A percentile compares a stretch with the other conserved stretches of the same genome.
Conservation (phyloP, 2,888 invertebrate species). For the Pheosia gnoma region DNA sequence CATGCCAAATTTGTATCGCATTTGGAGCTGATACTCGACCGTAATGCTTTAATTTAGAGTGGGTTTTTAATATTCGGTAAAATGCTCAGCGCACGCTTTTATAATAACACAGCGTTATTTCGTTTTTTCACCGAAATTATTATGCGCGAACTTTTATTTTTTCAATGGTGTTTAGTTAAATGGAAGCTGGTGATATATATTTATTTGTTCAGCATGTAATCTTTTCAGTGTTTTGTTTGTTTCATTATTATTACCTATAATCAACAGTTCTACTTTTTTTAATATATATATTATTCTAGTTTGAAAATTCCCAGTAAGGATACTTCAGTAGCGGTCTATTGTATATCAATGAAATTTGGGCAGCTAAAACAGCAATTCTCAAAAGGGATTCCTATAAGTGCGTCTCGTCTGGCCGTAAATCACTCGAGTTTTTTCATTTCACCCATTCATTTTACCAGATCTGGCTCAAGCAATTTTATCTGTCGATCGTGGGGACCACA, state of each 20-base stretch:
- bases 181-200: no score
- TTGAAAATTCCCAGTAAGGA: not conserved
- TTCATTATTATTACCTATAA: no score
- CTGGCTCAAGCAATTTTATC: conserved; percentile 46
- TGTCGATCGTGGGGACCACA: conserved; percentile 38
- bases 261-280: no score
- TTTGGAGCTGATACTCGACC: conserved; percentile 43
- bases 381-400: conserved; percentile 22
- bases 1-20: conserved; percentile 47
- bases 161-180: conserved; percentile 1
- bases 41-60: conserved; percentile 46
- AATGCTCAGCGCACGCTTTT: conserved; percentile 46
- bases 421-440: conserved; percentile 42
- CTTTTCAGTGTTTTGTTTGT: no score
- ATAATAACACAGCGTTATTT: conserved; percentile 40
- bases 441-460: conserved; percentile 40
- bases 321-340: conserved; percentile 11
- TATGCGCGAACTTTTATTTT: conserved; percentile 7
- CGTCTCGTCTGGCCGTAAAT: conserved; percentile 33
- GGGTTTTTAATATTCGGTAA: conserved; percentile 38
- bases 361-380: conserved; percentile 19
- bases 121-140: conserved; percentile 13
- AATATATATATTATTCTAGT: not conserved
- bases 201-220: no score
- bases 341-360: conserved; percentile 10